Percentiles rank a stretch among this genome's conserved stretches.
Evolutionary conservation across 37 sponge, comb jelly and placozoan species (phyloP).

Genomic region (Crambe crambe): DNA sequence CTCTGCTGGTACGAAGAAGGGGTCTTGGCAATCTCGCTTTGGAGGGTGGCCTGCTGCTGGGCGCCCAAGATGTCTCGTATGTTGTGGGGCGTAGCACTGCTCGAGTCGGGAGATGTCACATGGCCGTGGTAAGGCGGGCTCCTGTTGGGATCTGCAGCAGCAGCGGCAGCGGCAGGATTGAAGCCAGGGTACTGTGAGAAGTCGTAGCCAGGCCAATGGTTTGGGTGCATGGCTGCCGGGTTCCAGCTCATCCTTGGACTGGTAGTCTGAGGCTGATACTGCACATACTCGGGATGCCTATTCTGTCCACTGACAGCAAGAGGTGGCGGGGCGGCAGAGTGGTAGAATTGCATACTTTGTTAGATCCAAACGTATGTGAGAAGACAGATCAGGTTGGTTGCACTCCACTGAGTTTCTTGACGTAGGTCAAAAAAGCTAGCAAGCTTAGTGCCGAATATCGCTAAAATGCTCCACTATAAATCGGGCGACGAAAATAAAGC

Average conservation of each 20-base stretch:
- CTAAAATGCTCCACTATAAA: no score
- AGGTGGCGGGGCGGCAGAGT: slow-evolving; percentile 6
- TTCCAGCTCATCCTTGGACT: slow-evolving; percentile 57
- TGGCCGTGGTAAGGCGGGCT: slow-evolving; percentile 34
- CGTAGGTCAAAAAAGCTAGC: neutral
- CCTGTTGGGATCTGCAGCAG: slow-evolving; percentile 3
- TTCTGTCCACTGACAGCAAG: neutral
- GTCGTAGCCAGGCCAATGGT: slow-evolving; percentile 54
- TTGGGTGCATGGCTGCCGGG: slow-evolving; percentile 36
- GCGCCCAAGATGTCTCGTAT: slow-evolving; percentile 73
- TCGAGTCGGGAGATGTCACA: slow-evolving; percentile 22
- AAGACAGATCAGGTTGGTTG: neutral
- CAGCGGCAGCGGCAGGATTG: neutral
- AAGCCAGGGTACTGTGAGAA: slow-evolving; percentile 21
- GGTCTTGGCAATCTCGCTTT: slow-evolving; percentile 73
- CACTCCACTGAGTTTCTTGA: neutral
- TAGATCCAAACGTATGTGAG: neutral
- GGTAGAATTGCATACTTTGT: slow-evolving; percentile 48
- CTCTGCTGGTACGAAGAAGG: slow-evolving; percentile 66
- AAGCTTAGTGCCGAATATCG: no score
- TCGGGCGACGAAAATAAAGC: no score
- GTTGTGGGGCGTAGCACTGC: slow-evolving; percentile 33
- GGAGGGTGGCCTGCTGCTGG: slow-evolving; percentile 46
- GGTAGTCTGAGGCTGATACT: neutral
- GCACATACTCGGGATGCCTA: slow-evolving; percentile 18